A percentile compares a stretch with the other conserved stretches of the same genome.
phyloP scores from a whole-genome alignment of 2,113 vertebrate genomes.

The Trichomycterus rosablanca region DNA sequence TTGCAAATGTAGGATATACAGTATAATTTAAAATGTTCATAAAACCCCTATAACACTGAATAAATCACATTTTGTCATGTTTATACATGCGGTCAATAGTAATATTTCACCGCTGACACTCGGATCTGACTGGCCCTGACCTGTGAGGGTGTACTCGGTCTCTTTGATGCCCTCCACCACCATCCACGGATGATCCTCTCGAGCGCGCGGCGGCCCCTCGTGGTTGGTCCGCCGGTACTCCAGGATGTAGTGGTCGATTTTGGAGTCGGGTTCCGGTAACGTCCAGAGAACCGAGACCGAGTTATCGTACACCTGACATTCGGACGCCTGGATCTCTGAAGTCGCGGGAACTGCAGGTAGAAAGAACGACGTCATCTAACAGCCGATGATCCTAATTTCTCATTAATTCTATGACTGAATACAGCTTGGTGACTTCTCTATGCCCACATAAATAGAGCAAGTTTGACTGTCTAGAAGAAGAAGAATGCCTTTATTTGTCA shows the following conservation, averaged over 20 bases:
- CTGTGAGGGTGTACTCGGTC: constrained; percentile 76
- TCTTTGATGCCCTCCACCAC: constrained; percentile 85
- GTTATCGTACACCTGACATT: constrained; percentile 91
- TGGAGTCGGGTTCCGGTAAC: constrained; percentile 78
- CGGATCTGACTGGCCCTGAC: constrained; percentile 57
- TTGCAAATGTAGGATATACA: no score
- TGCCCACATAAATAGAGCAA: no score
- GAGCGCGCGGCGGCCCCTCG: constrained; percentile 81
- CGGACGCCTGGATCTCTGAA: constrained; percentile 80
- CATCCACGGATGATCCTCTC: constrained; percentile 96
- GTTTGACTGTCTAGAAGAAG: no score
- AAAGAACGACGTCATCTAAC: background rate
- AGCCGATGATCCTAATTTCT: no score
- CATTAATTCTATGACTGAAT: no score
- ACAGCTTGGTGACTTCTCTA: no score
- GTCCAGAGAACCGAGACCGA: constrained; percentile 80
- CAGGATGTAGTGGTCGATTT: constrained; percentile 90
- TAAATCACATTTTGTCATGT: no score
- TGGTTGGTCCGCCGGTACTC: constrained; percentile 88
- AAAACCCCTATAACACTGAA: no score
- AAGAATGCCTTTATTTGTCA: no score
- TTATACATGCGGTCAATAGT: no score
- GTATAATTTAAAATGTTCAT: no score
- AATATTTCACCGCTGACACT: no score
- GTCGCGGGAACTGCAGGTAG: constrained; percentile 75